A percentile compares a stretch with the other conserved stretches of the same genome.
Conservation (phyloP, 35 echinoderm and acorn worm species). For the Hemicentrotus pulcherrimus region DNA sequence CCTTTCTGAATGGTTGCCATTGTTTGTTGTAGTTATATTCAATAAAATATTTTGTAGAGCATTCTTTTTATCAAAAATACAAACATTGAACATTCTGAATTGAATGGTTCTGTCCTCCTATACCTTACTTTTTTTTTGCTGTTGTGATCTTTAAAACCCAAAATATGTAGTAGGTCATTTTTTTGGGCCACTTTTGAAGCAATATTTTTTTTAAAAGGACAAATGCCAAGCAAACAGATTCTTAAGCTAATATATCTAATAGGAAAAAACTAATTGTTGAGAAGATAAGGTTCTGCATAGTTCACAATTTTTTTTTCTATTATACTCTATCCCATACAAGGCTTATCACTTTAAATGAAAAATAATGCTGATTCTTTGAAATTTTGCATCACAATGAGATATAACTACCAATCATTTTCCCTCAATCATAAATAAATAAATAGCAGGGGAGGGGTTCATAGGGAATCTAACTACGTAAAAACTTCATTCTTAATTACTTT, state of each 20-base stretch:
- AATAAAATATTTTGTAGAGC: background rate
- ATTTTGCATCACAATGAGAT: background rate
- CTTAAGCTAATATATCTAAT: no score
- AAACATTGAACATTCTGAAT: background rate
- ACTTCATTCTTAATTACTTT: no score
- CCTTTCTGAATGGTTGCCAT: background rate
- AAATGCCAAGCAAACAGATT: no score
- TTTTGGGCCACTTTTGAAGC: no score
- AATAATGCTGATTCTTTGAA: background rate
- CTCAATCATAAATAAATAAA: background rate
- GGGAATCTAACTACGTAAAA: background rate
- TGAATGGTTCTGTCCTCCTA: background rate
- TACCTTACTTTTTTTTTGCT: background rate
- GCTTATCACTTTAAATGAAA: background rate
- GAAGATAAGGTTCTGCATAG: background rate
- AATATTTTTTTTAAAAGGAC: no score
- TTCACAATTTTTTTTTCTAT: background rate
- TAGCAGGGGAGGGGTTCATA: background rate
- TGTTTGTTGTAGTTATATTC: background rate
- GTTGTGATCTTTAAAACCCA: background rate
- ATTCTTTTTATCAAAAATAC: background rate
- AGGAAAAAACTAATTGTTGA: background rate
- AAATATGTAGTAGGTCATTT: background rate
- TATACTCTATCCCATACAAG: background rate
- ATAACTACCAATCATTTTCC: background rate